These are phyloP conservation scores for Solenodon paradoxus DNA, from an alignment of 2,113 vertebrate genomes.

Conservation along the genomic window DNA sequence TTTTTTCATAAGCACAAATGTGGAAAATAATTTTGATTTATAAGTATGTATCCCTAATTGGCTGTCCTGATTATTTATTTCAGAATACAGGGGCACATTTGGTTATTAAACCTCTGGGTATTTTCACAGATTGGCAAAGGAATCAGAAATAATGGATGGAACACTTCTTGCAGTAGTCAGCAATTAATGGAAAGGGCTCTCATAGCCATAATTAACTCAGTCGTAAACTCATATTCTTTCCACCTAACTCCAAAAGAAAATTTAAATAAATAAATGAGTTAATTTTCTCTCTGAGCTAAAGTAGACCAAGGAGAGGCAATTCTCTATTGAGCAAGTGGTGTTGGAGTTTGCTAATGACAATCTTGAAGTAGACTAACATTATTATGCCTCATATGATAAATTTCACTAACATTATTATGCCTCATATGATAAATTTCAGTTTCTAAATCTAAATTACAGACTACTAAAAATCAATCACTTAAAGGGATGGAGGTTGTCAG, in stretches of 20 bases:
- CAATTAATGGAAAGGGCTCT: slow-evolving; percentile 69
- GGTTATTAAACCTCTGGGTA: slow-evolving; percentile 60
- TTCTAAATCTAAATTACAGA: slow-evolving; percentile 53
- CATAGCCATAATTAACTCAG: slow-evolving; percentile 51
- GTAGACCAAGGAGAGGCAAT: slow-evolving; percentile 57
- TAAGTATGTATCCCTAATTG: slow-evolving; percentile 57
- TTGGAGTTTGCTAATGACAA: slow-evolving; percentile 55
- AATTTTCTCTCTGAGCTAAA: slow-evolving; percentile 61
- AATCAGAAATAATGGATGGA: slow-evolving; percentile 62
- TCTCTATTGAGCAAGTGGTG: slow-evolving; percentile 44
- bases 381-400: slow-evolving; percentile 27
- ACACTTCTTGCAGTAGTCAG: slow-evolving; percentile 16
- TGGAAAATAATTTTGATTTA: slow-evolving; percentile 61
- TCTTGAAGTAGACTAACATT: slow-evolving; percentile 53
- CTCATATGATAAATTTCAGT: slow-evolving; percentile 41
- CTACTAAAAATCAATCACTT: slow-evolving; percentile 50
- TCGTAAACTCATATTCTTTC: slow-evolving; percentile 47
- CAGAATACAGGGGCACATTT: slow-evolving; percentile 49
- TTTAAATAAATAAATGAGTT: slow-evolving; percentile 69
- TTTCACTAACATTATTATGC: slow-evolving; percentile 33
- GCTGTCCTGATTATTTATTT: slow-evolving; percentile 62
- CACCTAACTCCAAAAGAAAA: slow-evolving; percentile 48
- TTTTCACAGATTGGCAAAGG: slow-evolving; percentile 62
- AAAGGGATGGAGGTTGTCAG: slow-evolving; percentile 11
- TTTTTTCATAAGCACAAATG: not conserved